These are phyloP conservation scores for Stomatorhinus ivindoensis DNA, from an alignment of 2,113 vertebrate genomes.

Conservation along the genomic window DNA sequence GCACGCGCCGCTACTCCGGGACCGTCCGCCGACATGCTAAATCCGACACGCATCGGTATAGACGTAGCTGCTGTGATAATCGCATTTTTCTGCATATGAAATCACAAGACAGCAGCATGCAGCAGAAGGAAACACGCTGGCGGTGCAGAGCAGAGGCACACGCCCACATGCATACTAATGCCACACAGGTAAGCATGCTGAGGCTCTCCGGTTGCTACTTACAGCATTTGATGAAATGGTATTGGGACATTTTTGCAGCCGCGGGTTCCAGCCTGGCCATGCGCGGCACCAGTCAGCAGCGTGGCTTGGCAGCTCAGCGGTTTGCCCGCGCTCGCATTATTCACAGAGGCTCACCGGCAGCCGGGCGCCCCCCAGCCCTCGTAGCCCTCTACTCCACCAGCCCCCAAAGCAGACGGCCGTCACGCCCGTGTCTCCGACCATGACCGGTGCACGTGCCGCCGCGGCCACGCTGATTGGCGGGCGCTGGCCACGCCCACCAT, in stretches of 20 bases:
- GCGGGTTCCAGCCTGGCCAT: constrained; percentile 55
- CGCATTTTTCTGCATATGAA: background rate
- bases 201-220: constrained; percentile 54
- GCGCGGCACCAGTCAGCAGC: constrained; percentile 44
- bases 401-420: constrained; percentile 43
- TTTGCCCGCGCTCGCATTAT: constrained; percentile 56
- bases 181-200: background rate
- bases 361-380: constrained; percentile 35
- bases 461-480: constrained; percentile 61
- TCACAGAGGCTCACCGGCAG: constrained; percentile 36
- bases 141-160: background rate
- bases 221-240: constrained; percentile 85
- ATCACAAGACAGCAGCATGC: too few relatives aligned
- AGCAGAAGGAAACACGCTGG: background rate
- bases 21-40: background rate
- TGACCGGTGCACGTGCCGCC: constrained; percentile 60
- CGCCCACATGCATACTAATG: background rate
- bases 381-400: constrained; percentile 2
- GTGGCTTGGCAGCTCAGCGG: constrained; percentile 59
- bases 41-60: too few relatives aligned
- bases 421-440: constrained; percentile 43
- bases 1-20: background rate
- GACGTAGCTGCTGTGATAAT: background rate
- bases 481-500: constrained; percentile 32
- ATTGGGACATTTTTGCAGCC: constrained; percentile 73